phyloP scores from a whole-genome alignment of 2,888 invertebrate species.

The Galerucella nymphaeae region DNA sequence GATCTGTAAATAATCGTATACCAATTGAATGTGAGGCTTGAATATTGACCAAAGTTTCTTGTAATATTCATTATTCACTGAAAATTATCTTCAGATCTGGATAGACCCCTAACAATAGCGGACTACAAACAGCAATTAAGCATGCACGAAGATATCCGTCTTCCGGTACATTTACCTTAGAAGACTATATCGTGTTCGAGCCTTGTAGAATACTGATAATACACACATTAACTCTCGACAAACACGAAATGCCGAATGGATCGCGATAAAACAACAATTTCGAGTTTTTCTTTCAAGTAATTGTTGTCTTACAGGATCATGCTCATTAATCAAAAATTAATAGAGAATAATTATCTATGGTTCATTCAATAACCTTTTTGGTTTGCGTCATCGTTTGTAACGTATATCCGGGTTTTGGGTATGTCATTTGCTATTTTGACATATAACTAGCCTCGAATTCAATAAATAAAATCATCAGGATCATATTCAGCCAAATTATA shows the following conservation, averaged over 20 bases:
- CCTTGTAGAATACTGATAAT: slow-evolving; percentile 56
- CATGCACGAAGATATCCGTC: slow-evolving; percentile 64
- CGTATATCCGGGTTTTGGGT: no score
- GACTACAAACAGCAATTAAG: slow-evolving; percentile 62
- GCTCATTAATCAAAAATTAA: neutral
- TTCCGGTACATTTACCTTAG: slow-evolving; percentile 63
- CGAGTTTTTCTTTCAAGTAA: slow-evolving; percentile 34
- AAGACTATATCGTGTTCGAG: slow-evolving; percentile 62
- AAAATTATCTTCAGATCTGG: slow-evolving; percentile 56
- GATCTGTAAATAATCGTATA: slow-evolving; percentile 33
- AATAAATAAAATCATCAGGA: no score
- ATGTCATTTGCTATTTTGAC: no score
- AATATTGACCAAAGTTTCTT: slow-evolving; percentile 57
- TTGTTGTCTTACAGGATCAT: slow-evolving; percentile 34
- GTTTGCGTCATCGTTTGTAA: no score
- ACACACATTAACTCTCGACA: slow-evolving; percentile 54
- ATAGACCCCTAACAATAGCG: slow-evolving; percentile 55
- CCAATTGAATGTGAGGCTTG: slow-evolving; percentile 42
- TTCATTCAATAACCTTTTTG: no score
- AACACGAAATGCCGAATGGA: slow-evolving; percentile 51
- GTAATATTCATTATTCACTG: slow-evolving; percentile 57
- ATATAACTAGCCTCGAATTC: no score
- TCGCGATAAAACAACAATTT: slow-evolving; percentile 39
- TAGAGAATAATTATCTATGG: no score
- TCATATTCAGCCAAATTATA: no score